phyloP scores from a whole-genome alignment of 1,140 invertebrate genomes.

The Heliothis subflexa region DNA sequence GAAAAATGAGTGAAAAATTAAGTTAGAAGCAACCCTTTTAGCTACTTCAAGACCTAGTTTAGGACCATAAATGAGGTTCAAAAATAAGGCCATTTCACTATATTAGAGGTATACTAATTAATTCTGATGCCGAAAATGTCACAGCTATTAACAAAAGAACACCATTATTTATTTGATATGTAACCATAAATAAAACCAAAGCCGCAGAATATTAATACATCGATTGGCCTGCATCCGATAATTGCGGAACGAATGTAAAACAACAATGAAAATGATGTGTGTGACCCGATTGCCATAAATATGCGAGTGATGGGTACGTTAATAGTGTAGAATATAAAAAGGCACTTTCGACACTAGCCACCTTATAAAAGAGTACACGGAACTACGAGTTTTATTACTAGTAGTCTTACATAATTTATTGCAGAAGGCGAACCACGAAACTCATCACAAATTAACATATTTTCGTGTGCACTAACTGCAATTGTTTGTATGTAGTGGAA shows the following conservation, averaged over 20 bases:
- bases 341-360: slow-evolving; percentile 40
- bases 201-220: not conserved
- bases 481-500: not conserved
- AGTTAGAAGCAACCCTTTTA: no score
- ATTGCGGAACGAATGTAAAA: slow-evolving; percentile 32
- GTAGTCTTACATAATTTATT: slow-evolving; percentile 11
- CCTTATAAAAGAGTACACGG: slow-evolving; percentile 24
- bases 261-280: slow-evolving; percentile 36
- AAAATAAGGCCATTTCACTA: not conserved
- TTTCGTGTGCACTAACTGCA: slow-evolving; percentile 2
- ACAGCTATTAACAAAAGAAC: not conserved
- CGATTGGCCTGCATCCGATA: not conserved
- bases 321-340: slow-evolving; percentile 45
- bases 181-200: not conserved
- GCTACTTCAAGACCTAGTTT: no score
- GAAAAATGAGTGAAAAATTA: no score
- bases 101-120: slow-evolving; percentile 2
- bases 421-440: not conserved
- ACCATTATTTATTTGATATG: not conserved
- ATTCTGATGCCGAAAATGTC: not conserved
- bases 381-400: slow-evolving; percentile 26
- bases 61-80: no score
- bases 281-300: slow-evolving; percentile 39
- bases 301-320: slow-evolving; percentile 35
- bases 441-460: not conserved